phyloP scores from a whole-genome alignment of 2,113 vertebrate species.

The Psilopogon haemacephalus region DNA sequence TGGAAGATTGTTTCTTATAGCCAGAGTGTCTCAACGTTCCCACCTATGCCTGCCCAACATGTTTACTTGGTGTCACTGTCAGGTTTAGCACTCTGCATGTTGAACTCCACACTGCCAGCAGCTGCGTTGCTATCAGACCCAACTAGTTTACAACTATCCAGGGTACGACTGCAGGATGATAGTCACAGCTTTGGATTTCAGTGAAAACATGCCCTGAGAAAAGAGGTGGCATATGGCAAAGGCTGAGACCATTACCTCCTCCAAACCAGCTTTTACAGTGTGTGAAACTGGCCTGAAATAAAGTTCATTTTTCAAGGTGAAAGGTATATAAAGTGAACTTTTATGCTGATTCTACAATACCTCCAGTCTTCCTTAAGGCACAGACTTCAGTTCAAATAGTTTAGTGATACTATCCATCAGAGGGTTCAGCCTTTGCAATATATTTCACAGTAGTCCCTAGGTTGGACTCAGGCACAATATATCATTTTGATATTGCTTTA shows the following conservation, averaged over 20 bases:
- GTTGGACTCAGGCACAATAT: conserved; percentile 7
- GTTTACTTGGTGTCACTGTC: not conserved
- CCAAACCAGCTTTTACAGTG: not conserved
- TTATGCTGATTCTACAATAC: conserved; percentile 27
- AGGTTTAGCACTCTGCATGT: accelerated
- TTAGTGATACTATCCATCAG: conserved; percentile 51
- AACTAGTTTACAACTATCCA: not conserved
- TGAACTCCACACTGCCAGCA: not conserved
- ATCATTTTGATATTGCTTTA: conserved; percentile 58
- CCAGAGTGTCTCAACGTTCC: not conserved
- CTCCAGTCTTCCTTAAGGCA: conserved; percentile 34
- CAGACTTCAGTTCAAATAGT: conserved; percentile 33
- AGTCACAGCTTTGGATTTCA: not conserved
- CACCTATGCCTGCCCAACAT: not conserved
- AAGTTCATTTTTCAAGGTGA: conserved; percentile 49
- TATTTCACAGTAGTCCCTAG: conserved; percentile 50
- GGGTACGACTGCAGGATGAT: not conserved
- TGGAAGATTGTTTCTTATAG: not conserved
- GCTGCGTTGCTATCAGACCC: not conserved
- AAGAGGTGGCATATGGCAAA: not conserved
- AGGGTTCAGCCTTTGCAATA: conserved; percentile 39
- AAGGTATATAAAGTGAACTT: conserved; percentile 37
- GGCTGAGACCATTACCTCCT: not conserved
- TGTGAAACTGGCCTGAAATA: not conserved
- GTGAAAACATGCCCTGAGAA: not conserved